Percentiles rank a stretch among this genome's conserved stretches.
Evolutionary conservation across 2,888 invertebrate species (phyloP).

Genomic region (Corbicula japonica): DNA sequence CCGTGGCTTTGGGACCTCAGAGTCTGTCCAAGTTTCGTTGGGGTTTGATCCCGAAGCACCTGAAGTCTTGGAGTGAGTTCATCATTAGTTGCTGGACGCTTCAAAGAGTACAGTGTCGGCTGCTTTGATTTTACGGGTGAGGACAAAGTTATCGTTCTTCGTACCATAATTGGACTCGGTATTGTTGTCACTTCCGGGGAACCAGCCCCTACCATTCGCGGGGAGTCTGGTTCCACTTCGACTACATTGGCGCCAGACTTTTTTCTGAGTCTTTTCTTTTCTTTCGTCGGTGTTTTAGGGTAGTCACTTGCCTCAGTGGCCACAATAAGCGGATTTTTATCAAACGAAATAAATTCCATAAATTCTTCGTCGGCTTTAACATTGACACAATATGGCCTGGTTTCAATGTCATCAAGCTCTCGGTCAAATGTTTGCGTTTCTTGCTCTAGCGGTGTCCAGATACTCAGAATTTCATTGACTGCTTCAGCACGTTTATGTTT

Average conservation of each 20-base stretch:
- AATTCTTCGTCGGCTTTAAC: slow-evolving; percentile 57
- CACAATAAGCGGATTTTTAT: slow-evolving; percentile 56
- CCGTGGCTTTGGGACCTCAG: slow-evolving; percentile 37
- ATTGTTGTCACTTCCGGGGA: slow-evolving; percentile 43
- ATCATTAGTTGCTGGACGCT: slow-evolving; percentile 51
- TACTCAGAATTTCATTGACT: slow-evolving; percentile 54
- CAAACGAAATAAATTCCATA: slow-evolving; percentile 61
- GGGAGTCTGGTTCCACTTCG: slow-evolving; percentile 25
- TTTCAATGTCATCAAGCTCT: slow-evolving; percentile 61
- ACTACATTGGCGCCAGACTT: no score
- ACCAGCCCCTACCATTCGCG: slow-evolving; percentile 2
- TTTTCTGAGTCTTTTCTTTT: slow-evolving; percentile 18
- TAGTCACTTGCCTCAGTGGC: slow-evolving; percentile 34
- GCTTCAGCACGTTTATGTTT: slow-evolving; percentile 49
- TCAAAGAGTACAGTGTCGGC: slow-evolving; percentile 30
- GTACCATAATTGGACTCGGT: slow-evolving; percentile 58
- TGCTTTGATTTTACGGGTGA: slow-evolving; percentile 41
- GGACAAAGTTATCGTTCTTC: slow-evolving; percentile 52
- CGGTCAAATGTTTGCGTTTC: slow-evolving; percentile 59
- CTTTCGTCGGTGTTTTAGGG: slow-evolving; percentile 52
- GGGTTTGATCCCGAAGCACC: slow-evolving; percentile 37
- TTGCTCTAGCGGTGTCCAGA: slow-evolving; percentile 65
- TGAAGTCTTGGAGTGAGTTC: slow-evolving; percentile 30
- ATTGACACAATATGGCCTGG: slow-evolving; percentile 55
- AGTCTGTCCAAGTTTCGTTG: slow-evolving; percentile 32